Evolutionary conservation across 1,140 invertebrate genomes (phyloP).

Genomic region (Diorhabda elongata): DNA sequence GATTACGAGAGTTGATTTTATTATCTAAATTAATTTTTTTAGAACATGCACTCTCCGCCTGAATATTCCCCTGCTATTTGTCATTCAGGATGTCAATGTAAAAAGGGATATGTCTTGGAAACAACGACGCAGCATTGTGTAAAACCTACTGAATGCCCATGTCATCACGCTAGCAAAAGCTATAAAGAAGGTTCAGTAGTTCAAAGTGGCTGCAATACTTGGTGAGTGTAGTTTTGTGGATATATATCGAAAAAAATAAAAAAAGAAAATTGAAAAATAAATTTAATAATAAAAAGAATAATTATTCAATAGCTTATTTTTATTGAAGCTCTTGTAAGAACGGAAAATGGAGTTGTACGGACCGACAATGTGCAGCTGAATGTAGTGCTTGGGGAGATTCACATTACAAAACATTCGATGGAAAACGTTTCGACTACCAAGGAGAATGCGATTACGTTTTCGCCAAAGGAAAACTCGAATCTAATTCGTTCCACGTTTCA

Average conservation of each 20-base stretch:
- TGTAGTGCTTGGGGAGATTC: conserved; percentile 83
- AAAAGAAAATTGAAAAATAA: neutral
- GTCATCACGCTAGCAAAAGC: conserved; percentile 80
- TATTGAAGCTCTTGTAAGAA: conserved; percentile 54
- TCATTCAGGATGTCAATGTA: conserved; percentile 72
- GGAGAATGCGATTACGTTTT: conserved; percentile 83
- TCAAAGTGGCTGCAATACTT: conserved; percentile 78
- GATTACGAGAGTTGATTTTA: no score
- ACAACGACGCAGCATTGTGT: conserved; percentile 65
- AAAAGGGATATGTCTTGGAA: conserved; percentile 70
- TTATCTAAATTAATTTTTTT: conserved; percentile 21
- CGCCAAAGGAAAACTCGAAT: conserved; percentile 61
- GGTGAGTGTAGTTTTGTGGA: conserved; percentile 51
- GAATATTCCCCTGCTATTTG: conserved; percentile 56
- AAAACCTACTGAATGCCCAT: conserved; percentile 68
- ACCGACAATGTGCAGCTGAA: conserved; percentile 60
- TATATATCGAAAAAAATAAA: neutral
- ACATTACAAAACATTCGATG: conserved; percentile 84
- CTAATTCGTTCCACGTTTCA: conserved; percentile 65
- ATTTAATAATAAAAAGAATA: neutral
- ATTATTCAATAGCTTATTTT: neutral
- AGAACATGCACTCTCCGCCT: conserved; percentile 67
- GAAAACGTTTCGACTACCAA: conserved; percentile 79
- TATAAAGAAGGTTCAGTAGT: conserved; percentile 73
- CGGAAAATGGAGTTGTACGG: conserved; percentile 67